phyloP scores from a whole-genome alignment of 2,888 invertebrate species.

The Ernsta delagoae region DNA sequence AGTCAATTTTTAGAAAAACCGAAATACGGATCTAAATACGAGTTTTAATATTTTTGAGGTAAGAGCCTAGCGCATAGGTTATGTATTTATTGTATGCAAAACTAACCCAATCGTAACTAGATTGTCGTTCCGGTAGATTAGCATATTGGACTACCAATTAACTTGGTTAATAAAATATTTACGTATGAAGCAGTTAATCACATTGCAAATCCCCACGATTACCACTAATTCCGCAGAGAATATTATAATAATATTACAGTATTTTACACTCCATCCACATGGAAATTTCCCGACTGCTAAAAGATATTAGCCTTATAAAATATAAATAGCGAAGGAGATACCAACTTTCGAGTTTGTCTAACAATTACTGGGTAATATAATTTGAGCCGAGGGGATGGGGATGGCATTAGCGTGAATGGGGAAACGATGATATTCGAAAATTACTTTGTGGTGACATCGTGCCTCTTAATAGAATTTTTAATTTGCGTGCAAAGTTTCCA shows the following conservation, averaged over 20 bases:
- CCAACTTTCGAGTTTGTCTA: constrained; percentile 30
- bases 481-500: constrained; percentile 25
- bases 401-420: constrained; percentile 30
- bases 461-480: constrained; percentile 22
- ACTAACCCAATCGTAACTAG: constrained; percentile 16
- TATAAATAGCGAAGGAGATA: constrained; percentile 28
- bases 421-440: constrained; percentile 34
- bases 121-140: constrained; percentile 19
- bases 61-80: no score
- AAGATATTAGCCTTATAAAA: constrained; percentile 34
- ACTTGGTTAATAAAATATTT: constrained; percentile 24
- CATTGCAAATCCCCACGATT: constrained; percentile 29
- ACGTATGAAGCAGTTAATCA: constrained; percentile 25
- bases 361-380: constrained; percentile 33
- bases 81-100: neutral
- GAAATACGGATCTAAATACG: no score
- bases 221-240: constrained; percentile 16
- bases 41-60: no score
- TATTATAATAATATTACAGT: constrained; percentile 6
- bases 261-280: constrained; percentile 11
- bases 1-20: no score
- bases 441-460: constrained; percentile 26
- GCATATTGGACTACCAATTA: constrained; percentile 30
- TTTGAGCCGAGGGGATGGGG: constrained; percentile 21
- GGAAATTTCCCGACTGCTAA: constrained; percentile 23